phyloP scores from a whole-genome alignment of 2,113 vertebrate genomes.

The Hyperopisus bebe region DNA sequence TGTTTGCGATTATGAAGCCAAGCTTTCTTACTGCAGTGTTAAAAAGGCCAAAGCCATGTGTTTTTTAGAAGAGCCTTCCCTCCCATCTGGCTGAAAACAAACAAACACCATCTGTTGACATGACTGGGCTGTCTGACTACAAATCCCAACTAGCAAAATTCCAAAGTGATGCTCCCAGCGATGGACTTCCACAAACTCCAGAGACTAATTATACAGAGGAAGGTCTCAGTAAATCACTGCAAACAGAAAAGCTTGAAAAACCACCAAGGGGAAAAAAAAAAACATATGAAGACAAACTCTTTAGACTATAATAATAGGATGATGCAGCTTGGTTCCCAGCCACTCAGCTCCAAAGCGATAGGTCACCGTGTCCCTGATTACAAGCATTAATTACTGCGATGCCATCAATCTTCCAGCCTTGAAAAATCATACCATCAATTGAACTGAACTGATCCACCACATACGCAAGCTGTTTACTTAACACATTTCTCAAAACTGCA shows the following conservation, averaged over 20 bases:
- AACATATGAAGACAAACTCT: constrained; percentile 40
- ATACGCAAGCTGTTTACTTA: neutral
- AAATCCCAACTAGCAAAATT: neutral
- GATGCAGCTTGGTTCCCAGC: constrained; percentile 5
- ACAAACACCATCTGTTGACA: neutral
- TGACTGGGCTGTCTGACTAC: neutral
- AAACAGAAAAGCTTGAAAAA: no score
- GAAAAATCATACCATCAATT: neutral
- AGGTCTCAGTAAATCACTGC: neutral
- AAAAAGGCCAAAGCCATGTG: neutral
- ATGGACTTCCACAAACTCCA: neutral
- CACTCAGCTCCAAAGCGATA: constrained; percentile 20
- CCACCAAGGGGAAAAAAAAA: neutral
- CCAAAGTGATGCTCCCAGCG: neutral
- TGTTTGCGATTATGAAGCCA: neutral
- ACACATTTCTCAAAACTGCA: neutral
- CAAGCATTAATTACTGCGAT: neutral
- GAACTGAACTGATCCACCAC: neutral
- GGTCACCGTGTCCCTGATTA: neutral
- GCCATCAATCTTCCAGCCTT: neutral
- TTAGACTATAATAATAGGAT: constrained; percentile 36
- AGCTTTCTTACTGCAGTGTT: neutral
- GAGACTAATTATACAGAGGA: neutral
- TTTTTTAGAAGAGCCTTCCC: neutral
- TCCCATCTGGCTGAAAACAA: neutral